Evolutionary conservation across 1,140 invertebrate genomes (phyloP), one percentile per base, ranked within the genome.

Genomic region (Ips typographus): DNA sequence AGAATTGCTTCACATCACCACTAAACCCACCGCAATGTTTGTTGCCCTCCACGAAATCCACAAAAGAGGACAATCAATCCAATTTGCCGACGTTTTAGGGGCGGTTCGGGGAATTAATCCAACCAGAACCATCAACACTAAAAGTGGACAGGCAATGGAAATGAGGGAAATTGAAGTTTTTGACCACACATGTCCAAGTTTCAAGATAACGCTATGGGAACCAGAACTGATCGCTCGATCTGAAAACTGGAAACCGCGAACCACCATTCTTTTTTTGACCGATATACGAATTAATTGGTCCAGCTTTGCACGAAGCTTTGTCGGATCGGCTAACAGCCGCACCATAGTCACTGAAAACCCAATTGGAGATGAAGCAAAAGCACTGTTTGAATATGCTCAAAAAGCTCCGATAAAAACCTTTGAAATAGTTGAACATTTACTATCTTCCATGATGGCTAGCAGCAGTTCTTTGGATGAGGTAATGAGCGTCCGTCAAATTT

Each of bases 301-400:
- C 36, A 72, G 73, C 7, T 80, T 80, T 43, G 73, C 72, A 73
- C 80, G 69, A 78, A 80, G 68, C 2, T 73, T 78, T 4, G 71
- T 77, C 2, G 77, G 81, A 1, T 74, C 71, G 37, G 69, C 80
- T 7, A 77, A 79, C 40, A 73, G 77, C 1, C 77, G 80, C 37
- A 82, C 79, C 7, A 80, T 86, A 38, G 71, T 86, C 52, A 86
- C 85, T 0, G 84, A 84, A 72, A 82, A 85, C 75, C 85, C 85
- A 62, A 77, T 83, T 65, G 82, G 82, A 0, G 72, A 78, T 4
- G 84, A 86, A 71, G 83, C 83, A 0, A 79, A 84, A 60, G 72
- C 79, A 0, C 74, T 86, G 42, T 68, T 80, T 36, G 76, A 83
- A 7, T 83, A 84, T 65, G 80, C 83, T 5, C 71, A 73, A 61